A percentile compares a stretch with the other conserved stretches of the same genome.
Conservation (phyloP, 2,113 vertebrate genomes). For the Heterocephalus glaber region DNA sequence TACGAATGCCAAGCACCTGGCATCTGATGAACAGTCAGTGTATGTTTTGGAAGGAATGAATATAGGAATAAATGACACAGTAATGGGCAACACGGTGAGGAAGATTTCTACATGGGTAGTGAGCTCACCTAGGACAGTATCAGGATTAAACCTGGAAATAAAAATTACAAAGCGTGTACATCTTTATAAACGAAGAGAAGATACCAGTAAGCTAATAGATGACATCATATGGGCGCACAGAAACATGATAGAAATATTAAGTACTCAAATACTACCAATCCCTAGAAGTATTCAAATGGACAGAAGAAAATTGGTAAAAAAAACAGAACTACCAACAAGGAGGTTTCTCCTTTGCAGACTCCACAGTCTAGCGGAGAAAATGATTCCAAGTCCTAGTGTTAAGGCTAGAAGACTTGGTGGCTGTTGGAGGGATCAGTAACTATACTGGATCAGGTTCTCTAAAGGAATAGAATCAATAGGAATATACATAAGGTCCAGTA, state of each 20-base stretch:
- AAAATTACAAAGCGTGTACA: background rate
- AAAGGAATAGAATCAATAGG: background rate
- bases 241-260: background rate
- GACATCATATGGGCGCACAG: background rate
- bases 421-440: background rate
- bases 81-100: background rate
- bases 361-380: background rate
- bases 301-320: background rate
- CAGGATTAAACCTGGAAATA: background rate
- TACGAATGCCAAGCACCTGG: background rate
- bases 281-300: background rate
- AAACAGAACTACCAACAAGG: background rate
- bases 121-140: background rate
- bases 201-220: background rate
- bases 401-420: background rate
- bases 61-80: background rate
- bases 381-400: background rate
- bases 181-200: background rate
- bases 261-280: background rate
- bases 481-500: background rate
- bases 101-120: background rate
- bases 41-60: slow-evolving; percentile 13
- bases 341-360: background rate
- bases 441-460: background rate
- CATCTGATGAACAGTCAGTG: background rate